Percentiles rank a stretch among this genome's conserved stretches.
Conservation (phyloP, 2,888 invertebrate genomes). For the Tinea pellionella region DNA sequence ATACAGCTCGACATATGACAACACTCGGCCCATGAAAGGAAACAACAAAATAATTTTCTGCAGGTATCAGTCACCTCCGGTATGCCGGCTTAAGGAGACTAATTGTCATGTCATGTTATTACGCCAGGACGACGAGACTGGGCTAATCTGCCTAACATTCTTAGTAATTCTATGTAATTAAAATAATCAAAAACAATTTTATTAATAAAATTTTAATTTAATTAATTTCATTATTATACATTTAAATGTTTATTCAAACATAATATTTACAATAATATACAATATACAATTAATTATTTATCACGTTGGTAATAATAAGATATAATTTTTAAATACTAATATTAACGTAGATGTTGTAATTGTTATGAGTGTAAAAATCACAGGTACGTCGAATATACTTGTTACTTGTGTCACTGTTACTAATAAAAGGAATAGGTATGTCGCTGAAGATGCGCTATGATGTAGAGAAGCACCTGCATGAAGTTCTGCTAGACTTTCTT, state of each 20-base stretch:
- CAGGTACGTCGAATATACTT: constrained; percentile 19
- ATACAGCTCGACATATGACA: no score
- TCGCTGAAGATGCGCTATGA: constrained; percentile 26
- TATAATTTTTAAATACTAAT: constrained; percentile 16
- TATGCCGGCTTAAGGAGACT: no score
- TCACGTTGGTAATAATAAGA: constrained; percentile 54
- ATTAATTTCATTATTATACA: no score
- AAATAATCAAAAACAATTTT: no score
- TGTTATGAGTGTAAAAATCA: constrained; percentile 31
- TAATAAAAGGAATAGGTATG: background rate
- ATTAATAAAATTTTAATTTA: no score
- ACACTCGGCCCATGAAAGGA: no score
- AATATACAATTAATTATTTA: background rate
- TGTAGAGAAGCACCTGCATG: constrained; percentile 44
- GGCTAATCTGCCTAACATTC: no score
- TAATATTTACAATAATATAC: background rate
- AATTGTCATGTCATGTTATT: no score
- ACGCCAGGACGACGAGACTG: no score
- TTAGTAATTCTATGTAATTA: no score
- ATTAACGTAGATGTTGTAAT: constrained; percentile 13
- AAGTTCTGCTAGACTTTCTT: constrained; percentile 63
- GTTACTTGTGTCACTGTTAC: background rate
- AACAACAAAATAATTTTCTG: no score
- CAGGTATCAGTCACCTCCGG: no score
- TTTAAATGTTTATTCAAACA: background rate